A percentile compares a stretch with the other conserved stretches of the same genome.
phyloP scores from a whole-genome alignment of 2,888 invertebrate species.

The Leucophora obtusa region DNA sequence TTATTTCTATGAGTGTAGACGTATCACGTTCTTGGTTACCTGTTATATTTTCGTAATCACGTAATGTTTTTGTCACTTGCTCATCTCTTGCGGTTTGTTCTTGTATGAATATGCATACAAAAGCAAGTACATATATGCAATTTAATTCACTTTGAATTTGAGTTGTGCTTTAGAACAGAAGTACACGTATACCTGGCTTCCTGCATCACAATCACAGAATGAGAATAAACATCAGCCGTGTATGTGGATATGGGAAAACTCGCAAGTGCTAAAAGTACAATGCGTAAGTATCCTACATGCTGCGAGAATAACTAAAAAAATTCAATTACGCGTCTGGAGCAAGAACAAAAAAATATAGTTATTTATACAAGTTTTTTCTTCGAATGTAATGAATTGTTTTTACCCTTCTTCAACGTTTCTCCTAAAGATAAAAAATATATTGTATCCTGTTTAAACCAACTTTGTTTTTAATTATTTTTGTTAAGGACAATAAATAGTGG shows the following conservation, averaged over 20 bases:
- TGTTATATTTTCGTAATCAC: too few relatives aligned
- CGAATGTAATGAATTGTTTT: not conserved
- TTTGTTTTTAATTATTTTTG: too few relatives aligned
- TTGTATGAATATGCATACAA: not conserved
- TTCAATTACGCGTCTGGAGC: slow-evolving; percentile 34
- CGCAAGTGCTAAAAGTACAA: slow-evolving; percentile 27
- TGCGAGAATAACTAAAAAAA: slow-evolving; percentile 3
- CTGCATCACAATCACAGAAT: slow-evolving; percentile 23
- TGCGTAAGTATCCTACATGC: slow-evolving; percentile 20
- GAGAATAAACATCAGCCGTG: slow-evolving; percentile 16
- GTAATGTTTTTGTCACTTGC: not conserved
- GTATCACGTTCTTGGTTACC: too few relatives aligned
- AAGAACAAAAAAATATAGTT: slow-evolving; percentile 19
- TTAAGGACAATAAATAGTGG: too few relatives aligned
- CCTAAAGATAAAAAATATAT: not conserved
- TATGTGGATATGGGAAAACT: not conserved
- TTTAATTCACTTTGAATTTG: slow-evolving; percentile 27
- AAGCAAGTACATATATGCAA: slow-evolving; percentile 6
- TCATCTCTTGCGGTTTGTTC: not conserved
- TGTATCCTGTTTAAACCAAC: too few relatives aligned
- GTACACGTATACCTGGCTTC: slow-evolving; percentile 1
- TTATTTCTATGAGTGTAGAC: too few relatives aligned
- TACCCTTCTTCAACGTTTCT: not conserved
- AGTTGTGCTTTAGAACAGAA: slow-evolving; percentile 5
- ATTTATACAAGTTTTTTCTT: not conserved